Conservation (phyloP, 1,140 invertebrate genomes). For the Temnothorax curvispinosus region DNA sequence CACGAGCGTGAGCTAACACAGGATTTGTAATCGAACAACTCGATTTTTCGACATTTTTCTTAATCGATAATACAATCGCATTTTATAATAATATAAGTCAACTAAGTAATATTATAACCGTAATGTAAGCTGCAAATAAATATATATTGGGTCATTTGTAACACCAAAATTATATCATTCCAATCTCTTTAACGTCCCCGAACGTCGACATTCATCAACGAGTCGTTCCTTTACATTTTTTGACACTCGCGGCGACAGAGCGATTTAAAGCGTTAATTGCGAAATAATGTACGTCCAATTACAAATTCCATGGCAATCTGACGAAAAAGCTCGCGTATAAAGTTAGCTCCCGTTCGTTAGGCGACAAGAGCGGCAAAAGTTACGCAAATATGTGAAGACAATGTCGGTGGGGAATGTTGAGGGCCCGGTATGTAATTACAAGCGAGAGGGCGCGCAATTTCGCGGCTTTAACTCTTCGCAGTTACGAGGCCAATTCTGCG, state of each 20-base stretch:
- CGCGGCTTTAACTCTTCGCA: background rate
- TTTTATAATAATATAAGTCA: background rate
- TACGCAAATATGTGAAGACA: constrained; percentile 72
- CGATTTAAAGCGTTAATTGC: constrained; percentile 15
- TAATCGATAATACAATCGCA: background rate
- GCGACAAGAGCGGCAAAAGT: constrained; percentile 69
- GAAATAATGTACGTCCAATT: constrained; percentile 25
- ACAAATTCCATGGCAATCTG: constrained; percentile 20
- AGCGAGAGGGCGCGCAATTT: constrained; percentile 7
- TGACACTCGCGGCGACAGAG: background rate
- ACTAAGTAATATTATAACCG: background rate
- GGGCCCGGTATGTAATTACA: constrained; percentile 34
- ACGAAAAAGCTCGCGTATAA: constrained; percentile 26
- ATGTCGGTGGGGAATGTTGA: background rate
- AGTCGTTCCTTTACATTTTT: background rate
- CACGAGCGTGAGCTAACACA: constrained; percentile 55
- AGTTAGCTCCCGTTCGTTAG: constrained; percentile 65
- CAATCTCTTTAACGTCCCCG: background rate
- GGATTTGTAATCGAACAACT: constrained; percentile 11
- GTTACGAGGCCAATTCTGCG: background rate
- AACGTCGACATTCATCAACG: background rate
- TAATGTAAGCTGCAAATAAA: background rate
- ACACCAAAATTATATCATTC: background rate
- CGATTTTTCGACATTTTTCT: background rate
- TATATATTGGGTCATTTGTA: background rate